phyloP scores from a whole-genome alignment of 1,140 invertebrate genomes.

The Parapsyche elsis region DNA sequence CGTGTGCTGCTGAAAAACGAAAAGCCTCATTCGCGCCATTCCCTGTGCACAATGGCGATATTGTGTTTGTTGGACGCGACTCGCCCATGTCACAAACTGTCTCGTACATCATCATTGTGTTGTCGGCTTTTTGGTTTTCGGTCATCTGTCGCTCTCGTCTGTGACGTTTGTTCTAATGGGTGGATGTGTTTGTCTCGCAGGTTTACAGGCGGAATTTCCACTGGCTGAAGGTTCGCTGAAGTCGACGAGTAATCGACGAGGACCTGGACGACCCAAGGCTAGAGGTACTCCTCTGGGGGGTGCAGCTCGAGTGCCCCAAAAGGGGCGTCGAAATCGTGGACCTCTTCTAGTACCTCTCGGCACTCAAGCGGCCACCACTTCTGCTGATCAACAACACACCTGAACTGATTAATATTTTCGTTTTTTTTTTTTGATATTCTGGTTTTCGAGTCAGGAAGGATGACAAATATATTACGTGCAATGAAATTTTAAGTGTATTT shows the following conservation, averaged over 20 bases:
- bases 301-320: slow-evolving; percentile 72
- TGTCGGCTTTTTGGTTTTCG: slow-evolving; percentile 15
- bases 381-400: background rate
- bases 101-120: slow-evolving; percentile 1
- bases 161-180: slow-evolving; percentile 49
- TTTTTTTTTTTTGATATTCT: too few relatives aligned
- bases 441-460: too few relatives aligned
- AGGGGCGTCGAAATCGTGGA: slow-evolving; percentile 66
- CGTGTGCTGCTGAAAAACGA: too few relatives aligned
- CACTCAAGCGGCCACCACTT: slow-evolving; percentile 59
- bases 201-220: background rate
- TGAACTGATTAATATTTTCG: too few relatives aligned
- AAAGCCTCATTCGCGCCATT: background rate
- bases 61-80: background rate
- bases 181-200: background rate
- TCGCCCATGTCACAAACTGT: background rate
- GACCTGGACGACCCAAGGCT: slow-evolving; percentile 80
- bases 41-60: background rate
- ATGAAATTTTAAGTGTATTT: too few relatives aligned
- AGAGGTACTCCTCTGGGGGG: slow-evolving; percentile 64
- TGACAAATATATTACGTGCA: too few relatives aligned
- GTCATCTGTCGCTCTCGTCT: background rate
- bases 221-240: background rate
- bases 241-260: slow-evolving; percentile 63
- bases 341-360: slow-evolving; percentile 72